A percentile compares a stretch with the other conserved stretches of the same genome.
Evolutionary conservation across 2,888 invertebrate genomes (phyloP).

Genomic region (Pyrocoelia pectoralis): DNA sequence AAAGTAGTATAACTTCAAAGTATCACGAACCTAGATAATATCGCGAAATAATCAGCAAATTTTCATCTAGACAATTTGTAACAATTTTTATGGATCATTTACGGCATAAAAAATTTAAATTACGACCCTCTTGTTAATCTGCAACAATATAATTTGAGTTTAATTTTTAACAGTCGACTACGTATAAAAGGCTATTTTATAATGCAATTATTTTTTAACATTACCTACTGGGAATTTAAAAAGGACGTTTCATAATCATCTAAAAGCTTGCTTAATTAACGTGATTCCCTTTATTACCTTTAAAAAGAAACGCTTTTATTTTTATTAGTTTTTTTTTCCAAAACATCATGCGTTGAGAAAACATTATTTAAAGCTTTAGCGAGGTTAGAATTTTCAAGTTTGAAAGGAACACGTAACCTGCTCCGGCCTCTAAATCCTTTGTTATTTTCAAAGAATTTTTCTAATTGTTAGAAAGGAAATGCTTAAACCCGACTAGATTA

Average conservation of each 20-base stretch:
- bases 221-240: slow-evolving; percentile 29
- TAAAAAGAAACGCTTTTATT: slow-evolving; percentile 35
- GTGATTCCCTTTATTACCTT: slow-evolving; percentile 30
- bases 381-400: slow-evolving; percentile 21
- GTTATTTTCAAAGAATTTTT: slow-evolving; percentile 24
- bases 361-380: slow-evolving; percentile 26
- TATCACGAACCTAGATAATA: background rate
- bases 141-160: slow-evolving; percentile 25
- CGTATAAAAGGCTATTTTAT: slow-evolving; percentile 24
- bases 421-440: slow-evolving; percentile 15
- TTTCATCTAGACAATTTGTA: background rate
- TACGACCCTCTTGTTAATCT: slow-evolving; percentile 20
- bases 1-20: background rate
- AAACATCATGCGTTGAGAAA: slow-evolving; percentile 20
- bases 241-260: slow-evolving; percentile 31
- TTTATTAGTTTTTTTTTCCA: slow-evolving; percentile 32
- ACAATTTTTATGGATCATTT: slow-evolving; percentile 2
- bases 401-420: slow-evolving; percentile 9
- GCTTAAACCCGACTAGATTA: slow-evolving; percentile 36
- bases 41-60: background rate
- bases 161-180: slow-evolving; percentile 26
- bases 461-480: slow-evolving; percentile 27
- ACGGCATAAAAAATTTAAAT: slow-evolving; percentile 9
- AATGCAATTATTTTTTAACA: slow-evolving; percentile 31
- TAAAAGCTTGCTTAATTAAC: slow-evolving; percentile 36